These are phyloP conservation scores for Emesis russula DNA, from an alignment of 2,888 invertebrate species.

Conservation along the genomic window DNA sequence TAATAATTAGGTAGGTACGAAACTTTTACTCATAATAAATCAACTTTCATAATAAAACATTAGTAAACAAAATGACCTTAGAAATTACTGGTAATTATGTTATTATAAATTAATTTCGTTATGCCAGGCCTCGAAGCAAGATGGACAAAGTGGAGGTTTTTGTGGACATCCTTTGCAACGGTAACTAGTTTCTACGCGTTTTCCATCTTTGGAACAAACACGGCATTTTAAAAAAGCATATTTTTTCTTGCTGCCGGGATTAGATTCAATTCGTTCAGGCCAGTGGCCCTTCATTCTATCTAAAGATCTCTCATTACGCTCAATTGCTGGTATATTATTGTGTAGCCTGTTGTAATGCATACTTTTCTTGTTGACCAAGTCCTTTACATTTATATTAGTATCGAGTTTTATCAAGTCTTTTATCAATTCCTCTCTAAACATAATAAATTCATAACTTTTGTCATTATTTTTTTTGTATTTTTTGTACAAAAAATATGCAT, in stretches of 20 bases:
- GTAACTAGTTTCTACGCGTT: conserved; percentile 72
- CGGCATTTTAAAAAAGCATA: conserved; percentile 74
- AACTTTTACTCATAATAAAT: conserved; percentile 56
- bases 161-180: conserved; percentile 75
- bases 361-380: conserved; percentile 58
- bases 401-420: conserved; percentile 53
- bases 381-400: conserved; percentile 51
- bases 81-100: conserved; percentile 53
- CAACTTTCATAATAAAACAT: conserved; percentile 51
- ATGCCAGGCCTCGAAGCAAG: conserved; percentile 78
- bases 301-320: conserved; percentile 49
- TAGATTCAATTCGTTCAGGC: conserved; percentile 68
- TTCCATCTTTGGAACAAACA: conserved; percentile 76
- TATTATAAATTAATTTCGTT: conserved; percentile 63
- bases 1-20: conserved; percentile 53
- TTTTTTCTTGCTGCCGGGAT: conserved; percentile 55
- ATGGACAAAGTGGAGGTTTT: conserved; percentile 75
- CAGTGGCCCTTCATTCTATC: conserved; percentile 68
- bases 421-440: conserved; percentile 58
- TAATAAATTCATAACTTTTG: conserved; percentile 53
- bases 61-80: conserved; percentile 53
- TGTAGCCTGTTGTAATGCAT: conserved; percentile 55
- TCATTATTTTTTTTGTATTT: conserved; percentile 63
- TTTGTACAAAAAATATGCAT: conserved; percentile 80
- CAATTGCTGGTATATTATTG: conserved; percentile 49